Percentiles rank a stretch among this genome's conserved stretches.
Conservation (phyloP, 2,797 vertebrate species). For the Leptodactylus fallax region DNA sequence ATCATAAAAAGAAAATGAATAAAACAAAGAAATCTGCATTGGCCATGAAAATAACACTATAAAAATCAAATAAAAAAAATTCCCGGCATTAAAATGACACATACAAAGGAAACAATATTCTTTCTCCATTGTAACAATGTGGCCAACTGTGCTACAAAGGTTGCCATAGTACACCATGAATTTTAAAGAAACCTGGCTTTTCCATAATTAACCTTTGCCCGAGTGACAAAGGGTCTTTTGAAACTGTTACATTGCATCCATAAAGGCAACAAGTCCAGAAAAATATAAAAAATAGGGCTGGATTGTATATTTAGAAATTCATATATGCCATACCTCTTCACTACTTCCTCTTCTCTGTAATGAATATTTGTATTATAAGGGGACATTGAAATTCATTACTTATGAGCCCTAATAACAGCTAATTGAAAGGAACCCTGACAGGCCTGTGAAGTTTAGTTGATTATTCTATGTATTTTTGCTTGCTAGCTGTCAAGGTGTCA, state of each 20-base stretch:
- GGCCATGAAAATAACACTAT: no score
- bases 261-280: not conserved
- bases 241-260: not conserved
- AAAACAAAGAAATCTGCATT: no score
- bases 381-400: conserved; percentile 72
- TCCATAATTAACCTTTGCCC: not conserved
- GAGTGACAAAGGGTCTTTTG: not conserved
- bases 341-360: conserved; percentile 65
- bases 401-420: conserved; percentile 71
- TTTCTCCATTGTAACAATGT: not conserved
- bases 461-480: conserved; percentile 78
- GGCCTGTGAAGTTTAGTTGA: conserved; percentile 73
- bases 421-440: conserved; percentile 74
- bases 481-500: conserved; percentile 83
- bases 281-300: not conserved
- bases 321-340: not conserved
- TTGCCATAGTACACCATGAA: not conserved
- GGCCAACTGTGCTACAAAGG: not conserved
- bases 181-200: not conserved
- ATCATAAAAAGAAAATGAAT: no score
- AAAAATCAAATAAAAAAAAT: no score
- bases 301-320: conserved; percentile 30
- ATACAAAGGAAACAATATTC: not conserved
- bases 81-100: no score
- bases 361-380: conserved; percentile 71